These are phyloP conservation scores for Clytia hemisphaerica DNA, from an alignment of 30 jellyfish, hydroid and myxozoan genomes.

Conservation along the genomic window DNA sequence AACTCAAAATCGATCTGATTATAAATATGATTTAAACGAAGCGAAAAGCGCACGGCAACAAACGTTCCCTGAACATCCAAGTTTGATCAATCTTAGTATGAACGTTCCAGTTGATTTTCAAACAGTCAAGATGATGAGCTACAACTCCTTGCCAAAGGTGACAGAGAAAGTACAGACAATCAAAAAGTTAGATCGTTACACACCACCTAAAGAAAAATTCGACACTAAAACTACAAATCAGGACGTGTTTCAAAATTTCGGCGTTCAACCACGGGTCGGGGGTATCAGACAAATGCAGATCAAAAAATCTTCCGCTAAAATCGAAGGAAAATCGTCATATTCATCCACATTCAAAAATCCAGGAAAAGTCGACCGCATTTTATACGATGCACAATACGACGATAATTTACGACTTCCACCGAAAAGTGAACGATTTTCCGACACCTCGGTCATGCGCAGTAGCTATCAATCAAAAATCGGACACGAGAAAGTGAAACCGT, in stretches of 20 bases:
- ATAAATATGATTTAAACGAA: conserved; percentile 34
- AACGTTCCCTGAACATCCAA: conserved; percentile 57
- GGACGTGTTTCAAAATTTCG: conserved; percentile 44
- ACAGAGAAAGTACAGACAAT: not conserved
- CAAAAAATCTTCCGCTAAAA: conserved; percentile 22
- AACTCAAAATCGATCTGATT: conserved; percentile 64
- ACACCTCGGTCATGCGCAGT: not conserved
- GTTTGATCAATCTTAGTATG: conserved; percentile 32
- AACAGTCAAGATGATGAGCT: conserved; percentile 36
- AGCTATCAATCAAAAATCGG: not conserved
- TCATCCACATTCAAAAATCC: conserved; percentile 39
- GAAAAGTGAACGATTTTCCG: not conserved
- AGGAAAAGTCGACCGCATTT: conserved; percentile 20
- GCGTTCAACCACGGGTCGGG: conserved; percentile 23
- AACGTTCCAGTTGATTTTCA: conserved; percentile 41
- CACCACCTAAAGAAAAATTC: conserved; percentile 54
- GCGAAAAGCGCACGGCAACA: conserved; percentile 43
- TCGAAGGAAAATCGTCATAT: conserved; percentile 50
- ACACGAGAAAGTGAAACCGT: conserved; percentile 18
- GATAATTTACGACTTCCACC: conserved; percentile 49
- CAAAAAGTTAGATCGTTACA: conserved; percentile 23
- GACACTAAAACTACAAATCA: conserved; percentile 51
- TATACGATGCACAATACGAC: conserved; percentile 40
- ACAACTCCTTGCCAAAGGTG: conserved; percentile 38
- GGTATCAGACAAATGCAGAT: conserved; percentile 31